phyloP scores from a whole-genome alignment of 2,888 invertebrate species.

The Eristalis pertinax region DNA sequence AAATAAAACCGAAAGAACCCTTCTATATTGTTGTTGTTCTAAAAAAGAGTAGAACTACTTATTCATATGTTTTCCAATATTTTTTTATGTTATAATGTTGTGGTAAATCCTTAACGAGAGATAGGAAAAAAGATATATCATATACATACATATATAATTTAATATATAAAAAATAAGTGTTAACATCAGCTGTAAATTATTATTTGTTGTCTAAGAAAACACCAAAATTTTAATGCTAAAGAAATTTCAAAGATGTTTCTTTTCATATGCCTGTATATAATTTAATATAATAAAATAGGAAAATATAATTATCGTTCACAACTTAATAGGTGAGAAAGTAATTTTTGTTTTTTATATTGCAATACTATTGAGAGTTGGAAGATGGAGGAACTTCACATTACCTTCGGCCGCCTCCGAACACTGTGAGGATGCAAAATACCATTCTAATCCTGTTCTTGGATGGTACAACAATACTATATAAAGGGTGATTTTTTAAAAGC shows the following conservation, averaged over 20 bases:
- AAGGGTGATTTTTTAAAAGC: no score
- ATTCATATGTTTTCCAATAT: constrained; percentile 25
- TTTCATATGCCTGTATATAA: constrained; percentile 55
- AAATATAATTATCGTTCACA: background rate
- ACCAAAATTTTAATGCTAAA: constrained; percentile 14
- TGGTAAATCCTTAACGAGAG: constrained; percentile 23
- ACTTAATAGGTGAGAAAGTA: background rate
- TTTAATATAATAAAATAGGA: constrained; percentile 44
- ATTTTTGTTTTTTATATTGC: background rate
- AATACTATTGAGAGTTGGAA: no score
- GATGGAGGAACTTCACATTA: no score
- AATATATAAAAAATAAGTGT: constrained; percentile 14
- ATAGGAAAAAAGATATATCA: constrained; percentile 7
- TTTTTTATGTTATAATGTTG: constrained; percentile 22
- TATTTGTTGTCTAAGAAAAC: constrained; percentile 39
- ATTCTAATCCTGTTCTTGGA: no score
- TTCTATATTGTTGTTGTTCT: constrained; percentile 47
- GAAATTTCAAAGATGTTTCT: constrained; percentile 27
- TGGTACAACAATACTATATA: no score
- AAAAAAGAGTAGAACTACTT: constrained; percentile 29
- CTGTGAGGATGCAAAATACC: no score
- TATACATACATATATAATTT: background rate
- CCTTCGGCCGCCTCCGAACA: no score
- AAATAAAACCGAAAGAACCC: constrained; percentile 32
- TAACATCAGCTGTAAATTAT: constrained; percentile 33